Evolutionary conservation across 2,797 vertebrate species (phyloP).

Genomic region (Cheirogaleus major): DNA sequence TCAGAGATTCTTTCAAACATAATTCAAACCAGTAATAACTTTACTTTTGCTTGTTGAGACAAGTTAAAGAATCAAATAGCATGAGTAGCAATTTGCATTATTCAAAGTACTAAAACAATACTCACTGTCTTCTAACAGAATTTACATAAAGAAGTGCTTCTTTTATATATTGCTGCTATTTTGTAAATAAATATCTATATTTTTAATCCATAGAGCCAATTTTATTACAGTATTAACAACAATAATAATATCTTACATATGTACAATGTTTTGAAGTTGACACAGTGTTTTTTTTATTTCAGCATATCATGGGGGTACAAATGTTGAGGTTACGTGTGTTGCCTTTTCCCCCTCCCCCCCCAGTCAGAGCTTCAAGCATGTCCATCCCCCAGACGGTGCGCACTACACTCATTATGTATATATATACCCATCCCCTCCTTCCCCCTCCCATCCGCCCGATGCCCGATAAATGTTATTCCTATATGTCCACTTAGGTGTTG

Average conservation of each 20-base stretch:
- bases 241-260: neutral
- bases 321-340: too few species aligned
- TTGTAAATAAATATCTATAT: constrained; percentile 1
- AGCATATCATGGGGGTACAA: too few species aligned
- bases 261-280: neutral
- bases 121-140: neutral
- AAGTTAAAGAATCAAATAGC: neutral
- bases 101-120: neutral
- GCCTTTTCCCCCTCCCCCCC: too few species aligned
- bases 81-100: constrained; percentile 8
- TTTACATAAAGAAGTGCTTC: neutral
- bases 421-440: too few species aligned
- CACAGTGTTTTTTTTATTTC: neutral
- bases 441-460: too few species aligned
- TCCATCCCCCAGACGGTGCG: too few species aligned
- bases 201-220: neutral
- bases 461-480: too few species aligned
- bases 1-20: neutral
- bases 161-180: neutral
- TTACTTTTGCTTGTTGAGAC: neutral
- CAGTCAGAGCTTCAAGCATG: too few species aligned
- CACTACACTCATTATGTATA: too few species aligned
- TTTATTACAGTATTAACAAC: neutral
- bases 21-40: neutral
- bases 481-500: too few species aligned